Conservation (phyloP, 1,140 invertebrate genomes). For the Tribolium madens region DNA sequence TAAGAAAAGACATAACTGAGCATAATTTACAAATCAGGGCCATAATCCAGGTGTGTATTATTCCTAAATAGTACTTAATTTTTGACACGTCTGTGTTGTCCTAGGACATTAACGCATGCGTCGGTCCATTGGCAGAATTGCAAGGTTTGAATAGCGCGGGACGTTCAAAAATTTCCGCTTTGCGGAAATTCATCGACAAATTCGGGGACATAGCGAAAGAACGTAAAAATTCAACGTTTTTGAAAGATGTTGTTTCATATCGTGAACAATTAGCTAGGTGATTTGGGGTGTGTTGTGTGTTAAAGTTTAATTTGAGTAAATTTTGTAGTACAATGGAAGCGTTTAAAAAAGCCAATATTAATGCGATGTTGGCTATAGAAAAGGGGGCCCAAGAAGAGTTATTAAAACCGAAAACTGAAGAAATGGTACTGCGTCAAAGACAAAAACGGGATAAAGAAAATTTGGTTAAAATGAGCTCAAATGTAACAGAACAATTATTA, state of each 20-base stretch:
- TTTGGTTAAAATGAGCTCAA: conserved; percentile 75
- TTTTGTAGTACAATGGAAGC: conserved; percentile 74
- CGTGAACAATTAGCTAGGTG: conserved; percentile 76
- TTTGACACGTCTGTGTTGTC: conserved; percentile 23
- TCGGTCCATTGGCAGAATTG: conserved; percentile 75
- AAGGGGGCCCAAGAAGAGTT: conserved; percentile 79
- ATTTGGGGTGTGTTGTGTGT: not conserved
- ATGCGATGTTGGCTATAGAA: conserved; percentile 79
- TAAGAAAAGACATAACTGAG: conserved; percentile 76
- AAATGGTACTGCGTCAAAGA: conserved; percentile 71
- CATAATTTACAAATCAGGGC: conserved; percentile 80
- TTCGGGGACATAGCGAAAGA: conserved; percentile 76
- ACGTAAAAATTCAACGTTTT: conserved; percentile 72
- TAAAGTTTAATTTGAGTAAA: not conserved
- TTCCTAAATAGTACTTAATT: not conserved
- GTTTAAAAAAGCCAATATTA: conserved; percentile 84
- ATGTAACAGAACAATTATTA: conserved; percentile 85
- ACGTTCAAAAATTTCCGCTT: conserved; percentile 73
- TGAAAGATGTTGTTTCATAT: conserved; percentile 75
- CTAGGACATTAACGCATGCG: conserved; percentile 78
- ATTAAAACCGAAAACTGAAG: conserved; percentile 71
- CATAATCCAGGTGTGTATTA: conserved; percentile 77
- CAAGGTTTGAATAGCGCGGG: conserved; percentile 81
- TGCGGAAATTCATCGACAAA: conserved; percentile 77
- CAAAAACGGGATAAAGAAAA: conserved; percentile 75